These are phyloP conservation scores for Synodontis membranacea DNA, from an alignment of 2,113 vertebrate species.

Conservation along the genomic window DNA sequence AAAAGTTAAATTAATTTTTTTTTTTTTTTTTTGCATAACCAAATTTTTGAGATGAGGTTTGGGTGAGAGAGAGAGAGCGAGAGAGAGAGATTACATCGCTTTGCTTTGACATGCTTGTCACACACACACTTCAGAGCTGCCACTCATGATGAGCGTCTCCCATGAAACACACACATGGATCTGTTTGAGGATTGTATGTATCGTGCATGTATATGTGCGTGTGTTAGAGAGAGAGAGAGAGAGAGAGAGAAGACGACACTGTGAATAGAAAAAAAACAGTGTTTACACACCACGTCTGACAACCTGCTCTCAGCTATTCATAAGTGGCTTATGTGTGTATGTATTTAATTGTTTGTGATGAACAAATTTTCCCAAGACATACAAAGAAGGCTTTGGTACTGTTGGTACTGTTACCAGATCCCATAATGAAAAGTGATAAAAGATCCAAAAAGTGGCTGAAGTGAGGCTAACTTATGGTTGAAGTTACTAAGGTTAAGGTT, in stretches of 20 bases:
- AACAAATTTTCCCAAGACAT: neutral
- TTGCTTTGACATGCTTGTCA: slow-evolving; percentile 49
- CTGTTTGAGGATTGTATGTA: neutral
- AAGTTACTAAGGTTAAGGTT: neutral
- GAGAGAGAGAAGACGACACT: slow-evolving; percentile 25
- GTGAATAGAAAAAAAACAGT: slow-evolving; percentile 30
- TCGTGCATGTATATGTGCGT: slow-evolving; percentile 1
- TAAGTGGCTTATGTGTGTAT: neutral
- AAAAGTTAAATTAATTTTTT: neutral
- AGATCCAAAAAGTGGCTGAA: neutral
- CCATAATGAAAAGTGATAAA: neutral
- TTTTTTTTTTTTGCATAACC: neutral
- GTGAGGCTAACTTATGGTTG: neutral
- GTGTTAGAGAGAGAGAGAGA: slow-evolving; percentile 22
- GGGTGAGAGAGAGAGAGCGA: neutral
- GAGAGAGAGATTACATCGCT: slow-evolving; percentile 16
- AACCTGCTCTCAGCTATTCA: neutral
- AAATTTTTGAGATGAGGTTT: neutral
- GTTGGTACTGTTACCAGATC: neutral
- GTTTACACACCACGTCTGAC: slow-evolving; percentile 7
- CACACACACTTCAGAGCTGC: slow-evolving; percentile 30
- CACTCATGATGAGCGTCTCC: slow-evolving; percentile 33
- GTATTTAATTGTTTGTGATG: neutral
- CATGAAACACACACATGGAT: neutral
- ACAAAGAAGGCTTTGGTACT: neutral